phyloP scores from a whole-genome alignment of 2,797 vertebrate species.

The Siniperca obscura region DNA sequence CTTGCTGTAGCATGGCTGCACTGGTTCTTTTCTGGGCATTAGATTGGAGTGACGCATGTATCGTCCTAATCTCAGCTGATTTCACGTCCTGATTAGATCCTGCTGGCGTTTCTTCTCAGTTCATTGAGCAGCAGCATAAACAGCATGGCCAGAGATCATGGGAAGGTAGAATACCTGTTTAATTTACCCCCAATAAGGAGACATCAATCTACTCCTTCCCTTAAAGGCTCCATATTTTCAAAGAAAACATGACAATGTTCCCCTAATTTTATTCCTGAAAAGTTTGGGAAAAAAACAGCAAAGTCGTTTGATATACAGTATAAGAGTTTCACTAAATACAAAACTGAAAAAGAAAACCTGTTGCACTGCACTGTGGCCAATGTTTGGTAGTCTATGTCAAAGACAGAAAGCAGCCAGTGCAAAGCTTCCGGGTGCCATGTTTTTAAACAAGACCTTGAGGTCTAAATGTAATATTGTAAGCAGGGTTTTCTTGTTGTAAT shows the following conservation, averaged over 20 bases:
- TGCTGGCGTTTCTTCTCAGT: slow-evolving; percentile 1
- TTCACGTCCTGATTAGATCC: slow-evolving; percentile 57
- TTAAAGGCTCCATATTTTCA: background rate
- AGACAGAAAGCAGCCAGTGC: background rate
- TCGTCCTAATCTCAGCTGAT: slow-evolving; percentile 60
- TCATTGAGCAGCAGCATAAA: slow-evolving; percentile 26
- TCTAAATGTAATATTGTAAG: slow-evolving; percentile 25
- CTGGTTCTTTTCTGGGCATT: slow-evolving; percentile 47
- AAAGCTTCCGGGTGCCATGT: no score
- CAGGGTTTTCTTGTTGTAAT: background rate
- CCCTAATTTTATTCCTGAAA: slow-evolving; percentile 3
- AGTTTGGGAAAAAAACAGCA: background rate
- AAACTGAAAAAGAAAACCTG: background rate
- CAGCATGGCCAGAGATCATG: background rate
- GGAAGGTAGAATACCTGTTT: background rate
- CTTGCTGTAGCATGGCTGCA: background rate
- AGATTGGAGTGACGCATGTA: slow-evolving; percentile 50
- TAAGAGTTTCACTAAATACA: background rate
- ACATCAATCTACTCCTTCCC: background rate
- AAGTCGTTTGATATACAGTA: background rate
- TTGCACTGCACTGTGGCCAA: background rate
- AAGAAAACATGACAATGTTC: background rate
- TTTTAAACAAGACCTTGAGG: background rate
- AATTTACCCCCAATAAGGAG: background rate
- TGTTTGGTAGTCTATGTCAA: background rate